phyloP scores from a whole-genome alignment of 2,113 vertebrate genomes.

The Cephalophus harveyi region DNA sequence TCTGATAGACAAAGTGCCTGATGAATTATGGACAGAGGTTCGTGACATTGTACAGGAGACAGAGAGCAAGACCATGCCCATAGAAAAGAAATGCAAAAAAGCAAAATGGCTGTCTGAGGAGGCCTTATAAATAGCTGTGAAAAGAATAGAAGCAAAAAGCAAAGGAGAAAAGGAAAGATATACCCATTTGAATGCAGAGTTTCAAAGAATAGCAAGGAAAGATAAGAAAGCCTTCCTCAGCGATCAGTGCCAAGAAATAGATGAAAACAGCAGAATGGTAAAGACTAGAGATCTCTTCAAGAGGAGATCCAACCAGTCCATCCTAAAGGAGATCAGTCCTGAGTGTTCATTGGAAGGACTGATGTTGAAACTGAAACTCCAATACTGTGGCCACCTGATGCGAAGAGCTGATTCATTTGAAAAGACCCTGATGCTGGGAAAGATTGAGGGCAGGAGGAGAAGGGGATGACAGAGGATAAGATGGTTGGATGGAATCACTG shows the following conservation, averaged over 20 bases:
- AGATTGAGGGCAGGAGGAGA: background rate
- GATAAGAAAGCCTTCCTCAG: background rate
- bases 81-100: background rate
- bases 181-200: background rate
- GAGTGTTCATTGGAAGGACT: background rate
- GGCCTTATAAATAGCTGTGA: background rate
- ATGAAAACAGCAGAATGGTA: background rate
- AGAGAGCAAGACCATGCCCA: background rate
- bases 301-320: background rate
- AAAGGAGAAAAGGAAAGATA: background rate
- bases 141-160: background rate
- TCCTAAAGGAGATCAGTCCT: background rate
- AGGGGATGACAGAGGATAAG: background rate
- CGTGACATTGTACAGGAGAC: background rate
- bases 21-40: background rate
- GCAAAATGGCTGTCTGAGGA: background rate
- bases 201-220: background rate
- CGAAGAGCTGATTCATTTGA: background rate
- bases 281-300: background rate
- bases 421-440: background rate
- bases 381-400: background rate
- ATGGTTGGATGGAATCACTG: background rate
- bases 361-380: background rate
- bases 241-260: background rate
- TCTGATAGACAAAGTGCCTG: background rate